These are phyloP conservation scores for Origma solitaria DNA, from an alignment of 2,113 vertebrate species.

Conservation along the genomic window DNA sequence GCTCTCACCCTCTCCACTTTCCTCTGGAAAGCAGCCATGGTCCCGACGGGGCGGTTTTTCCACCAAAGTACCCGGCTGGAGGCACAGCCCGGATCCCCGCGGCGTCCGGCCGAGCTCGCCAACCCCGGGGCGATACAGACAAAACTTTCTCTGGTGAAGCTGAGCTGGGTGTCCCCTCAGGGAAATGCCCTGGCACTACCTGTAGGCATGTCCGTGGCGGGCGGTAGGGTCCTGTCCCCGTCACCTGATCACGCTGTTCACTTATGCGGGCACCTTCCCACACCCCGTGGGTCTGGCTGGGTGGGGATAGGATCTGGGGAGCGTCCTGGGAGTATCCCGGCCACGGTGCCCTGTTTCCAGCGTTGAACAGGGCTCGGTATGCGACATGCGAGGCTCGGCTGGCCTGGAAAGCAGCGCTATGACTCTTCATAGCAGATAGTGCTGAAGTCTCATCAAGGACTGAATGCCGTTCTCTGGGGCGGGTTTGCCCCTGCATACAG, in stretches of 20 bases:
- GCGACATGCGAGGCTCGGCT: fast-evolving
- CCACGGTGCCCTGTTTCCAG: not conserved
- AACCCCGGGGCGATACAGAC: fast-evolving
- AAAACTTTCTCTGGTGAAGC: not conserved
- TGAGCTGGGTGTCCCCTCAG: not conserved
- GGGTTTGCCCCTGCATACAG: not conserved
- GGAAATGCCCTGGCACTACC: not conserved
- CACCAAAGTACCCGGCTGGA: not conserved
- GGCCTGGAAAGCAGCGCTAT: not conserved
- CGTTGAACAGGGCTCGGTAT: not conserved
- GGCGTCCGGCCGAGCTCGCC: not conserved
- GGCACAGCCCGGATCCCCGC: not conserved
- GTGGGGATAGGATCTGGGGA: not conserved
- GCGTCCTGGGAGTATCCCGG: not conserved
- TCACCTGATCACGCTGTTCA: not conserved
- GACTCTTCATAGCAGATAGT: not conserved
- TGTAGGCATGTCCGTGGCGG: not conserved
- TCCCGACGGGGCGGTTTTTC: not conserved
- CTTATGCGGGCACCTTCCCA: not conserved
- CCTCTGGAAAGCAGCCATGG: not conserved
- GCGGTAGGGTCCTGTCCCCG: not conserved
- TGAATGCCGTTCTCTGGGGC: not conserved
- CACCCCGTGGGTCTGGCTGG: not conserved
- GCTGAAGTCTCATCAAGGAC: not conserved
- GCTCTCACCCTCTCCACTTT: not conserved